Evolutionary conservation across 2,888 invertebrate genomes (phyloP).

Genomic region (Cosmopolites sordidus): DNA sequence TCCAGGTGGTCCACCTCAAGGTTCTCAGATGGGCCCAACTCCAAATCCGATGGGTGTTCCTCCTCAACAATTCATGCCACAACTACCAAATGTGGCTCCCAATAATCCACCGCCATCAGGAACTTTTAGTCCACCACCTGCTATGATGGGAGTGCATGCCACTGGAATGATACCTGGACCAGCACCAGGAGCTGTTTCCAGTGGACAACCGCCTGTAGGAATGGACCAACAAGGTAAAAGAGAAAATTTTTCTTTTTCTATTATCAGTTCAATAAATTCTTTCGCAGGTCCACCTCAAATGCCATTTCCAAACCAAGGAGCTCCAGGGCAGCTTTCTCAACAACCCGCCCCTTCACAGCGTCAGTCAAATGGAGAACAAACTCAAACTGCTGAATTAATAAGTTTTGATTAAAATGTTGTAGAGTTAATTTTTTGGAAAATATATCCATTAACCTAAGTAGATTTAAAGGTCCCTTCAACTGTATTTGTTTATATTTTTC

Average conservation of each 20-base stretch:
- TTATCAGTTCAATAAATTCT: too few relatives aligned
- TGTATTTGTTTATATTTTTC: too few relatives aligned
- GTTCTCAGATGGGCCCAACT: conserved; percentile 7
- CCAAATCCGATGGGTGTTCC: conserved; percentile 28
- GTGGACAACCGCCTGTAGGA: neutral
- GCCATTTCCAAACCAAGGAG: conserved; percentile 34
- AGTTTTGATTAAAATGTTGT: conserved; percentile 66
- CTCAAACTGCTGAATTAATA: conserved; percentile 73
- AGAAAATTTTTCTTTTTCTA: too few relatives aligned
- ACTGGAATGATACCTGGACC: conserved; percentile 10
- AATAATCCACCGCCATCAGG: conserved; percentile 27
- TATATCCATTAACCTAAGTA: too few relatives aligned
- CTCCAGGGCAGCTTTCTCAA: conserved; percentile 26
- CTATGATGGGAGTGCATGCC: conserved; percentile 32
- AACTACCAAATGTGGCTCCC: conserved; percentile 28
- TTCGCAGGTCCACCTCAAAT: conserved; percentile 29
- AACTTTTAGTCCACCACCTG: conserved; percentile 28
- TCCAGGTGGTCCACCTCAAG: conserved; percentile 35
- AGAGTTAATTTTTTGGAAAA: too few relatives aligned
- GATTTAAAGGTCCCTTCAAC: too few relatives aligned
- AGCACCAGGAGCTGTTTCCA: neutral
- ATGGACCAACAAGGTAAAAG: conserved; percentile 11
- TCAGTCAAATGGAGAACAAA: conserved; percentile 45
- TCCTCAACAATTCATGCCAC: conserved; percentile 27
- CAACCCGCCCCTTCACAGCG: conserved; percentile 8